Evolutionary conservation across 2,888 invertebrate species (phyloP).

Genomic region (Pristionchus maxplancki): DNA sequence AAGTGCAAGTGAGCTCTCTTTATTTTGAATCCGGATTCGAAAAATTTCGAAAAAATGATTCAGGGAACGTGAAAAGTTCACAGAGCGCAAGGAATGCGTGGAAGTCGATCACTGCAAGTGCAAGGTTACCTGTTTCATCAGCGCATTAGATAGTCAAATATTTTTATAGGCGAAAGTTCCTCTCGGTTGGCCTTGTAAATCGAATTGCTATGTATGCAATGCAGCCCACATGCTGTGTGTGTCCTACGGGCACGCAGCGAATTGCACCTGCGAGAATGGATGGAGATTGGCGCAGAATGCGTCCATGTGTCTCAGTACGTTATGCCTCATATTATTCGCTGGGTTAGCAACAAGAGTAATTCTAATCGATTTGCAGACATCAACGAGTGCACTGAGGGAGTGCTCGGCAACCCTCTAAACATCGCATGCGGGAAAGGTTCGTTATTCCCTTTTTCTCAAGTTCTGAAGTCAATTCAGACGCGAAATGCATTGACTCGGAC

Average conservation of each 20-base stretch:
- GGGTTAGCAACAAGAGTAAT: too few species aligned
- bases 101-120: conserved; percentile 52
- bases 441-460: neutral
- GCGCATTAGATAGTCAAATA: neutral
- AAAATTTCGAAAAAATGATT: too few species aligned
- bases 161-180: conserved; percentile 45
- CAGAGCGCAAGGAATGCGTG: conserved; percentile 47
- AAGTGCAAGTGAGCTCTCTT: conserved; percentile 39
- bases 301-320: conserved; percentile 18
- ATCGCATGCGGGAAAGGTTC: conserved; percentile 23
- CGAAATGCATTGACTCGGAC: conserved; percentile 95
- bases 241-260: neutral
- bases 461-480: conserved; percentile 85
- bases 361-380: conserved; percentile 81
- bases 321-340: too few species aligned
- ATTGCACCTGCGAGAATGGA: conserved; percentile 47
- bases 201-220: conserved; percentile 50
- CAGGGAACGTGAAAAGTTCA: conserved; percentile 34
- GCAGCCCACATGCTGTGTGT: conserved; percentile 52
- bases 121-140: neutral
- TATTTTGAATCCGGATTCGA: too few species aligned
- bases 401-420: conserved; percentile 35
- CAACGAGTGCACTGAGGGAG: conserved; percentile 61
- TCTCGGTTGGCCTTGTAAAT: conserved; percentile 46
- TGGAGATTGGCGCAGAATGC: neutral